Base-by-base conservation (phyloP, 2,888 invertebrate genomes). In the Stenurella melanura region DNA sequence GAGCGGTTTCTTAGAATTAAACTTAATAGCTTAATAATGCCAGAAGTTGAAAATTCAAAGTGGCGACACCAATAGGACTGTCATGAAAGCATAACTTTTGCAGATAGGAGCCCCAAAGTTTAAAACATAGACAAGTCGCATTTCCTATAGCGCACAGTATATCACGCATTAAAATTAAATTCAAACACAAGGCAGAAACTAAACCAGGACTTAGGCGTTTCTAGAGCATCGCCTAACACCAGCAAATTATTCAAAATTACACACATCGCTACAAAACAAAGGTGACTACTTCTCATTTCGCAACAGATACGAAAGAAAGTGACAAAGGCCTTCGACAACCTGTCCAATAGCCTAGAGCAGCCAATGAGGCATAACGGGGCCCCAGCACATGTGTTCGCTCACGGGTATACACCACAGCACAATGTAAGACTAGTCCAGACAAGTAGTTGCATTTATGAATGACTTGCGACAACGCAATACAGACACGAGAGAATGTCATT, bases 401-500 rank as follows among this genome's bases (percentile, higher is more conserved):
- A 18, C 10, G 38, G 58, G 21, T 60, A 17, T 63, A 42, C 61
- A 38, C 63, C 54, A 72, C 60, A 38, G 18, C 67, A 30, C 26
- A 54, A 67, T 63, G 18, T 34, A 21, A 21, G 63, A 58, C 75
- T 73, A 70, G 74, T 73, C 69, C 74, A 78, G 80, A 81, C 79
- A 69, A 75, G 81, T 78, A 77, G 68, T 69, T 73, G 77, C 76
- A 76, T 79, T 81, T 80, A 81, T 82, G 81, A 82, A 82, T 82
- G 80, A 82, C 79, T 78, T 78, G 78, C 79, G 76, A 78, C 75
- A 80, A 63, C 77, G 77, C 77, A 42, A 81, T 76, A 77, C 75
- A 78, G 74, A 80, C 76, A 76, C 78, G 73, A 75, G 74, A 70
- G 77, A 81, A 79, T 80, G 80, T 81, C 82, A 82, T 82, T 82